Percentiles rank a stretch among this genome's conserved stretches.
These are phyloP conservation scores for Poecilus cupreus DNA, from an alignment of 2,888 invertebrate genomes.

Conservation along the genomic window DNA sequence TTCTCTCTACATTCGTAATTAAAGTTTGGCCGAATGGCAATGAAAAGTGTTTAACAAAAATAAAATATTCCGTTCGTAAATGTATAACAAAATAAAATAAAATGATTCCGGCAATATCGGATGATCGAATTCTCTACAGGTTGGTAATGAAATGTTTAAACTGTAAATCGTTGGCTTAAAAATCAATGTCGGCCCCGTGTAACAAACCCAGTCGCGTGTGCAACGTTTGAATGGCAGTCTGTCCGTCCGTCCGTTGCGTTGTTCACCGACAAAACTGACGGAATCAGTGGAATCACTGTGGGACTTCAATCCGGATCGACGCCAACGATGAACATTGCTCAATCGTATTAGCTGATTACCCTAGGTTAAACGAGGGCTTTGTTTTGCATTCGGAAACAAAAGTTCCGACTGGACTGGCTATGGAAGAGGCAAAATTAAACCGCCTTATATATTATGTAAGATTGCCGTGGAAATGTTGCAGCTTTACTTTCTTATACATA, in stretches of 20 bases:
- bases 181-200: constrained; percentile 18
- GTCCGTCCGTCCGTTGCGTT: constrained; percentile 14
- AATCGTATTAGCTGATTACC: constrained; percentile 38
- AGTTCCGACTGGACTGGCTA: background rate
- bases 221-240: constrained; percentile 20
- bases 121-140: constrained; percentile 24
- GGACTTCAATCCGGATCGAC: constrained; percentile 10
- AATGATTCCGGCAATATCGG: background rate
- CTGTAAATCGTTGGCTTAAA: constrained; percentile 14
- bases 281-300: constrained; percentile 19
- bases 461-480: background rate
- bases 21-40: too few species aligned
- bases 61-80: too few species aligned
- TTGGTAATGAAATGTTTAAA: constrained; percentile 36
- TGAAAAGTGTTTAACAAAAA: background rate
- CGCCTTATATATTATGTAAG: too few species aligned
- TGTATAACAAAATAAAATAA: background rate
- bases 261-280: constrained; percentile 33
- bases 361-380: constrained; percentile 32
- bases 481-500: too few species aligned
- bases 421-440: too few species aligned
- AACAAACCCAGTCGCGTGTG: constrained; percentile 15
- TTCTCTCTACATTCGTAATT: too few species aligned
- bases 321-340: background rate
- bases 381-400: background rate